Conservation (phyloP, 2,888 invertebrate species). For the Acrocyrtus sp. region DNA sequence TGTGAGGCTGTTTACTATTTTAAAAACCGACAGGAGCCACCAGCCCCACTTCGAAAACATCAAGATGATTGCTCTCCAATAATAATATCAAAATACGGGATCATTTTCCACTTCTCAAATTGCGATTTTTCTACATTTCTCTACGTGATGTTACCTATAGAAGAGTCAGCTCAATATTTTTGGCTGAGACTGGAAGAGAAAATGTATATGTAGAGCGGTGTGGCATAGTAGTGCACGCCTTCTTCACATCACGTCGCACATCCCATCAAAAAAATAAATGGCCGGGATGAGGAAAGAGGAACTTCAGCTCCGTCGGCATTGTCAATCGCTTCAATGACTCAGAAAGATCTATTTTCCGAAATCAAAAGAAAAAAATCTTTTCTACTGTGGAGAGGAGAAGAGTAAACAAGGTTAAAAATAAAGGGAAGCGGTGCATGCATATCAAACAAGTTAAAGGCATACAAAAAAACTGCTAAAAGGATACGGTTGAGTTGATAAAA, state of each 20-base stretch:
- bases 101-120: conserved; percentile 17
- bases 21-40: background rate
- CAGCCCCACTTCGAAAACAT: no score
- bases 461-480: no score
- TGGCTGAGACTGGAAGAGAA: conserved; percentile 1
- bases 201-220: background rate
- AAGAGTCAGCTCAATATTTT: no score
- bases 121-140: background rate
- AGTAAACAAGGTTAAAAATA: background rate
- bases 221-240: background rate
- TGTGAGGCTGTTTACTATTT: background rate
- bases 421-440: background rate
- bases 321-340: conserved; percentile 3
- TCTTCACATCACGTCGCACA: background rate
- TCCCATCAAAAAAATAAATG: no score
- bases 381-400: background rate
- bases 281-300: no score
- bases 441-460: no score
- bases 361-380: background rate
- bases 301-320: background rate
- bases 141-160: background rate
- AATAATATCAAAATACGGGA: conserved; percentile 9
- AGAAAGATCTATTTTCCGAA: background rate
- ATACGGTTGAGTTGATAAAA: no score
- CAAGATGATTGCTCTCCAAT: background rate